These are phyloP conservation scores for Danio tinwini DNA, from an alignment of 2,797 vertebrate genomes.

Conservation along the genomic window DNA sequence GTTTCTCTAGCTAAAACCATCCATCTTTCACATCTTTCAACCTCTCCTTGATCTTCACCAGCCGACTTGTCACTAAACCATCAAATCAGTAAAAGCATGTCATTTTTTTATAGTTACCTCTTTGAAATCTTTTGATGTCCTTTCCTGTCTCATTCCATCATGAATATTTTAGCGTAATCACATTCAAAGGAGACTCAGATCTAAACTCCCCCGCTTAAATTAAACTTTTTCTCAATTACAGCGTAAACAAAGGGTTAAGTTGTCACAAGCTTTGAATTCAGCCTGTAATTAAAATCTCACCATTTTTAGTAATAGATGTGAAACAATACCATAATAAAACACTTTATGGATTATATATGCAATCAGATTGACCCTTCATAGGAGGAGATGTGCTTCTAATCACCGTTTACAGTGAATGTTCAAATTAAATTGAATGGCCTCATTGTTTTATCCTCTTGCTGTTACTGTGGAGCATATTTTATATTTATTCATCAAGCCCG, in stretches of 20 bases:
- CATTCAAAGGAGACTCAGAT: slow-evolving; percentile 6
- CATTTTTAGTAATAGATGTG: not conserved
- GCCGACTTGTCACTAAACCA: slow-evolving; percentile 17
- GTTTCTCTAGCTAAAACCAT: not conserved
- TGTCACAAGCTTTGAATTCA: slow-evolving; percentile 31
- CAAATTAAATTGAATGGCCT: slow-evolving; percentile 10
- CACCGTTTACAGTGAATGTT: slow-evolving; percentile 12
- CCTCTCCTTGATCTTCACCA: not conserved
- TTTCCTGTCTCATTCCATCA: not conserved
- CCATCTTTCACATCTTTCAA: not conserved
- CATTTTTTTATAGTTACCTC: not conserved
- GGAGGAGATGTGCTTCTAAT: slow-evolving; percentile 33
- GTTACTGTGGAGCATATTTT: slow-evolving; percentile 32
- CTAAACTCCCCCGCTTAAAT: slow-evolving; percentile 1
- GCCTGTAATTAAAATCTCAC: slow-evolving; percentile 40
- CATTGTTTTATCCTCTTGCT: slow-evolving; percentile 32
- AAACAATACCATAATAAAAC: slow-evolving; percentile 7
- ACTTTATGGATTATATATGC: slow-evolving; percentile 29
- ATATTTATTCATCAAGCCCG: slow-evolving; percentile 27
- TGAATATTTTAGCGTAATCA: slow-evolving; percentile 27
- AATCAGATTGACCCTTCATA: slow-evolving; percentile 34
- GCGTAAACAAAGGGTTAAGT: slow-evolving; percentile 27
- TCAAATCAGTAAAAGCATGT: slow-evolving; percentile 10
- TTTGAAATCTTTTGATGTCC: not conserved
- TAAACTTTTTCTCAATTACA: slow-evolving; percentile 19